Percentiles rank a stretch among this genome's conserved stretches.
These are phyloP conservation scores for Podarcis raffonei DNA, from an alignment of 2,113 vertebrate species.

Conservation along the genomic window DNA sequence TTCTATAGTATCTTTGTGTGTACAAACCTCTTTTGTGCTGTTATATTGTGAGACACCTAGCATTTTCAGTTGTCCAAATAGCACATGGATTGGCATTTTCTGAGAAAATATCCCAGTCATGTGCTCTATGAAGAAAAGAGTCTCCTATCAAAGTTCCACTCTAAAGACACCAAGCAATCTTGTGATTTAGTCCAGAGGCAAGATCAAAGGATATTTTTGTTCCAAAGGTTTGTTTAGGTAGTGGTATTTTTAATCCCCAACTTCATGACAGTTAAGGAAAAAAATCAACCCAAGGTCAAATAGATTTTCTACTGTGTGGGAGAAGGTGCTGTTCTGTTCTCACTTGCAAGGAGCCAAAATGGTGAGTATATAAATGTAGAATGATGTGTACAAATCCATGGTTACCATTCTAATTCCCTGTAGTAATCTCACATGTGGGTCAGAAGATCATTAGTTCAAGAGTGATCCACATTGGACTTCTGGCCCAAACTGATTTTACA, in stretches of 20 bases:
- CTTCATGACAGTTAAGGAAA: rapidly evolving
- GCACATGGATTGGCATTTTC: neutral
- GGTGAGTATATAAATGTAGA: neutral
- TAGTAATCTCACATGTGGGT: slow-evolving; percentile 10
- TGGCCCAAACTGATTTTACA: slow-evolving; percentile 1
- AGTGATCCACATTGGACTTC: slow-evolving; percentile 18
- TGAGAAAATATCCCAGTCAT: neutral
- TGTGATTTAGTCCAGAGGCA: neutral
- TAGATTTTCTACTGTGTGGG: neutral
- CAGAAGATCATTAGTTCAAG: slow-evolving; percentile 23
- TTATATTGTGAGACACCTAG: neutral
- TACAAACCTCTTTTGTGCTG: neutral
- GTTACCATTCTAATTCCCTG: neutral
- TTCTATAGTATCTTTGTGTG: neutral
- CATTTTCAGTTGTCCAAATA: neutral
- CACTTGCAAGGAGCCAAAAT: neutral
- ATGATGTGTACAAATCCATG: neutral
- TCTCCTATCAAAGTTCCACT: neutral
- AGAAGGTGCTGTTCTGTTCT: neutral
- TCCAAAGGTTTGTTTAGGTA: neutral
- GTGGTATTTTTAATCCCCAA: rapidly evolving
- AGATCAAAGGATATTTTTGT: neutral
- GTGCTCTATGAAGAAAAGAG: neutral
- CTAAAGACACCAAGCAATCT: rapidly evolving
- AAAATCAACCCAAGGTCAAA: neutral